Evolutionary conservation across 2,113 vertebrate species (phyloP).

Genomic region (Sula dactylatra): DNA sequence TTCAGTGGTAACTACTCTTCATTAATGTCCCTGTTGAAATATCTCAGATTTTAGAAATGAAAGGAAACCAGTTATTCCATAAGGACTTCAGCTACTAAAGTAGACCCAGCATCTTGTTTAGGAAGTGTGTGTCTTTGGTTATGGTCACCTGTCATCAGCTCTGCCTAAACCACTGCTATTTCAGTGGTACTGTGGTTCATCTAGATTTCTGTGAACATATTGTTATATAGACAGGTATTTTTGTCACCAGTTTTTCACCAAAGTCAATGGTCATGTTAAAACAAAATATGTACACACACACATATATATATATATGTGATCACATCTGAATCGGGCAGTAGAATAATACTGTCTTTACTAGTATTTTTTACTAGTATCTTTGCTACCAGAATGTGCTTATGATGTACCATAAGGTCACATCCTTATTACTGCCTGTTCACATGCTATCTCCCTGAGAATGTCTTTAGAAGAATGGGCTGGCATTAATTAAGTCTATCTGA

Average conservation of each 20-base stretch:
- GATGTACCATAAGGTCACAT: rapidly evolving
- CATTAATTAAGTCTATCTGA: background rate
- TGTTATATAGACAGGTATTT: background rate
- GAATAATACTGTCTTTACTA: background rate
- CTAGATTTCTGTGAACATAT: background rate
- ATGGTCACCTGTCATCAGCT: background rate
- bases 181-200: background rate
- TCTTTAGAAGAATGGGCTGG: background rate
- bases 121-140: background rate
- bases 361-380: background rate
- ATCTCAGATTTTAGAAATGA: background rate
- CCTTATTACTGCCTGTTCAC: background rate
- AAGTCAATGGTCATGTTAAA: background rate
- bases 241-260: background rate
- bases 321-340: too few relatives aligned
- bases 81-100: background rate
- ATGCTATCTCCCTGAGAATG: background rate
- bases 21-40: background rate
- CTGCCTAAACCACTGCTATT: background rate
- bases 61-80: background rate
- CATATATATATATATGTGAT: background rate
- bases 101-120: background rate
- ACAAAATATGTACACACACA: background rate
- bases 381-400: background rate
- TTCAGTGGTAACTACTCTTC: background rate